Evolutionary conservation across 1,140 invertebrate species (phyloP).

Genomic region (Propsilocerus akamusi): DNA sequence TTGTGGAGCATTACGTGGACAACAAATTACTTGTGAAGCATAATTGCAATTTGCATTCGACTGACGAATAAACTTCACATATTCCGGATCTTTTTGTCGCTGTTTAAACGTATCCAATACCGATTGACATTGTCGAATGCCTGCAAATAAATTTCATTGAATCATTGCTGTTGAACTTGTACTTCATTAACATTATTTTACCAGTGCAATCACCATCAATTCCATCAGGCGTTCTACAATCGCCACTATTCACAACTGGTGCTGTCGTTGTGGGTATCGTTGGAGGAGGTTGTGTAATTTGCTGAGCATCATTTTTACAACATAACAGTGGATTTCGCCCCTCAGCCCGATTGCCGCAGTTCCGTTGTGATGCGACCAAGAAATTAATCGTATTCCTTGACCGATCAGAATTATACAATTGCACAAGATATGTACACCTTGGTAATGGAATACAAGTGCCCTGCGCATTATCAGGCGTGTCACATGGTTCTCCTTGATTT

Average conservation of each 20-base stretch:
- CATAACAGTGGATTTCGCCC: background rate
- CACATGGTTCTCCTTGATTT: background rate
- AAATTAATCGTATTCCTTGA: background rate
- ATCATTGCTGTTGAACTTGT: no score
- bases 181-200: background rate
- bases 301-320: background rate
- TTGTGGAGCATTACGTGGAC: constrained; percentile 10
- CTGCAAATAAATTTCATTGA: no score
- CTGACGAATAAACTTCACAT: constrained; percentile 13
- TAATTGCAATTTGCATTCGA: constrained; percentile 15
- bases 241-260: background rate
- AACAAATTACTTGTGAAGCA: constrained; percentile 12
- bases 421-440: background rate
- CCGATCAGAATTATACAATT: background rate
- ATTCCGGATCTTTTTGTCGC: constrained; percentile 11
- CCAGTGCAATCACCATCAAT: background rate
- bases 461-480: background rate
- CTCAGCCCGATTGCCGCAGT: background rate
- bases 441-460: background rate
- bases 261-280: no score
- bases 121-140: constrained; percentile 10
- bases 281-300: background rate
- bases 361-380: background rate
- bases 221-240: background rate
- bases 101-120: constrained; percentile 12